phyloP scores from a whole-genome alignment of 2,888 invertebrate genomes.

The Cataglyphis cursor region DNA sequence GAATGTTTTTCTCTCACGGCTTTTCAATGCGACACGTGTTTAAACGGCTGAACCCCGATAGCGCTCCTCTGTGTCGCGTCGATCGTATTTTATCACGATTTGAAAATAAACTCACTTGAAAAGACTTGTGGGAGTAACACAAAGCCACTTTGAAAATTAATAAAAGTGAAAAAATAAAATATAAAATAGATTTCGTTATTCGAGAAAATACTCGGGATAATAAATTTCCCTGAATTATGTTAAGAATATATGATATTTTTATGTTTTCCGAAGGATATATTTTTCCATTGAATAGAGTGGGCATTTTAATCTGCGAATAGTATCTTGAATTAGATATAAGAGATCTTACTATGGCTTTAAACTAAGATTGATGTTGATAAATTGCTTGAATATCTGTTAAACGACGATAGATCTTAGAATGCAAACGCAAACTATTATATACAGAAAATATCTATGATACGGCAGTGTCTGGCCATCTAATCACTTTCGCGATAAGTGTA shows the following conservation, averaged over 20 bases:
- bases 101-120: neutral
- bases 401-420: constrained; percentile 9
- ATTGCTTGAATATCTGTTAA: constrained; percentile 10
- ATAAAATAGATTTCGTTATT: neutral
- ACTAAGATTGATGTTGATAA: neutral
- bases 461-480: constrained; percentile 29
- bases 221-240: neutral
- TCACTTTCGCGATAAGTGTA: constrained; percentile 49
- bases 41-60: neutral
- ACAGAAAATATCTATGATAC: constrained; percentile 39
- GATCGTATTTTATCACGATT: constrained; percentile 9
- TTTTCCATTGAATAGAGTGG: constrained; percentile 1
- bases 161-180: neutral
- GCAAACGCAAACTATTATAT: neutral
- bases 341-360: constrained; percentile 9
- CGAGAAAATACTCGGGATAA: neutral
- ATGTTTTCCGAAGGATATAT: neutral
- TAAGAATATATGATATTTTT: neutral
- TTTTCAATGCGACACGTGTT: constrained; percentile 5
- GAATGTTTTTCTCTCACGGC: neutral
- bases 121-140: neutral
- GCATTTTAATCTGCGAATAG: neutral
- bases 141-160: neutral
- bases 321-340: constrained; percentile 6
- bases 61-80: neutral